These are phyloP conservation scores for Colaptes auratus DNA, from an alignment of 2,113 vertebrate genomes.

Conservation along the genomic window DNA sequence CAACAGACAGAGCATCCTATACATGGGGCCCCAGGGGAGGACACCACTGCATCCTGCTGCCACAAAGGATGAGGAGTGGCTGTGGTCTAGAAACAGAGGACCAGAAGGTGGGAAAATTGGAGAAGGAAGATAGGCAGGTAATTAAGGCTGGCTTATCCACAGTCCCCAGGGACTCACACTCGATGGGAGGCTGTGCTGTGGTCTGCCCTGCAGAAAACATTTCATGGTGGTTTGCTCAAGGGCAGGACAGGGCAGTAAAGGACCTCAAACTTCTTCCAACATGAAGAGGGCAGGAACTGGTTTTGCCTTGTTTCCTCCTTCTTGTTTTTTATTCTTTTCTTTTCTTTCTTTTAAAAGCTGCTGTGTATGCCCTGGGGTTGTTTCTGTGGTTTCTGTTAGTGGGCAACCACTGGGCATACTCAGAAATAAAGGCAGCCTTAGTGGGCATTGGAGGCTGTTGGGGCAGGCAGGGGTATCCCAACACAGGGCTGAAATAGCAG, in stretches of 20 bases:
- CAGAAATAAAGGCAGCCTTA: not conserved
- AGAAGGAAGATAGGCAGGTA: not conserved
- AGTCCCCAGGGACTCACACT: not conserved
- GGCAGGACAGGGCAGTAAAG: fast-evolving
- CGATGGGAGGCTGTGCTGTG: fast-evolving
- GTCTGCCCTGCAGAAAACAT: not conserved
- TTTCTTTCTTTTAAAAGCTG: not conserved
- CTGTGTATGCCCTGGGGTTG: not conserved
- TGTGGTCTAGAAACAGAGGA: not conserved
- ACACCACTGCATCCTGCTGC: fast-evolving
- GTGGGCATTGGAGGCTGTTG: not conserved
- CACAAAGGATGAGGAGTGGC: not conserved
- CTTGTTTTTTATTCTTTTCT: not conserved
- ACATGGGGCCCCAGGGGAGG: fast-evolving
- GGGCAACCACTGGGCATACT: not conserved
- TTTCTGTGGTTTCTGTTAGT: not conserved
- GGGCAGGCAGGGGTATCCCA: not conserved
- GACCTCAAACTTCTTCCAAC: not conserved
- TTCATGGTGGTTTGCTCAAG: not conserved
- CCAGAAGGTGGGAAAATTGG: not conserved
- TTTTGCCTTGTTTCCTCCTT: not conserved
- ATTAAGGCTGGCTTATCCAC: not conserved
- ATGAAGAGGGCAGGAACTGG: not conserved
- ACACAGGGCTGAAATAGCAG: not conserved
- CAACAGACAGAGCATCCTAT: not conserved